Evolutionary conservation across 1,140 invertebrate species (phyloP).

Genomic region (Antheraea mylitta): DNA sequence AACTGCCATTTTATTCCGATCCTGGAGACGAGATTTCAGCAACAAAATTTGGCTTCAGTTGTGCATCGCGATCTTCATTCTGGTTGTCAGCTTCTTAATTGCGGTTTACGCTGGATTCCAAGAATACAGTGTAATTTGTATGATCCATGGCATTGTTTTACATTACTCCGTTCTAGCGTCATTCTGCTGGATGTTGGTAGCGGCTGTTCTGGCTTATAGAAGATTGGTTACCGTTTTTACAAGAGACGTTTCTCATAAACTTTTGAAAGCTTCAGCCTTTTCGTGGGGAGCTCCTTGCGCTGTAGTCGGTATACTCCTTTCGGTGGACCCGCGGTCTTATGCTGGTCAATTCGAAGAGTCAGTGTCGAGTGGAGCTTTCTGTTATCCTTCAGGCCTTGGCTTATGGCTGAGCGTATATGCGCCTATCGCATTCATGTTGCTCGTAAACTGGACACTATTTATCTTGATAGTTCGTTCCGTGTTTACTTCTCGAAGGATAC

Average conservation of each 20-base stretch:
- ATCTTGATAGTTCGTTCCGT: constrained; percentile 73
- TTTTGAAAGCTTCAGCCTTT: constrained; percentile 70
- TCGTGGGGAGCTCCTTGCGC: constrained; percentile 66
- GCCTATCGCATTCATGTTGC: constrained; percentile 66
- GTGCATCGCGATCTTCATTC: constrained; percentile 61
- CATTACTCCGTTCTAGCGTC: constrained; percentile 74
- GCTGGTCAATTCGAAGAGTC: constrained; percentile 54
- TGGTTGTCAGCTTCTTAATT: constrained; percentile 60
- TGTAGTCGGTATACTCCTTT: constrained; percentile 62
- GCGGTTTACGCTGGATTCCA: constrained; percentile 55
- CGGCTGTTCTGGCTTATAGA: constrained; percentile 72
- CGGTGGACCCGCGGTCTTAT: constrained; percentile 60
- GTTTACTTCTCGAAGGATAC: constrained; percentile 67
- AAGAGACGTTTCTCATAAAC: constrained; percentile 68
- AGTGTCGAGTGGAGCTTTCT: constrained; percentile 55
- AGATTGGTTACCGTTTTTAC: constrained; percentile 71
- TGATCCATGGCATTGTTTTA: constrained; percentile 61
- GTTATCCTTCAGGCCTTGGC: constrained; percentile 67
- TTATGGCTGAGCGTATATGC: constrained; percentile 73
- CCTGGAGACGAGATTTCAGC: constrained; percentile 73
- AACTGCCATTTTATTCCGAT: constrained; percentile 67
- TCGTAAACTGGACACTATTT: constrained; percentile 75
- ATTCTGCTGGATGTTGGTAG: constrained; percentile 79
- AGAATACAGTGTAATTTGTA: constrained; percentile 49
- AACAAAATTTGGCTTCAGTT: constrained; percentile 78